Evolutionary conservation across 2,113 vertebrate genomes (phyloP), one percentile per base, ranked within the genome.

Genomic region (Oryzias celebensis): DNA sequence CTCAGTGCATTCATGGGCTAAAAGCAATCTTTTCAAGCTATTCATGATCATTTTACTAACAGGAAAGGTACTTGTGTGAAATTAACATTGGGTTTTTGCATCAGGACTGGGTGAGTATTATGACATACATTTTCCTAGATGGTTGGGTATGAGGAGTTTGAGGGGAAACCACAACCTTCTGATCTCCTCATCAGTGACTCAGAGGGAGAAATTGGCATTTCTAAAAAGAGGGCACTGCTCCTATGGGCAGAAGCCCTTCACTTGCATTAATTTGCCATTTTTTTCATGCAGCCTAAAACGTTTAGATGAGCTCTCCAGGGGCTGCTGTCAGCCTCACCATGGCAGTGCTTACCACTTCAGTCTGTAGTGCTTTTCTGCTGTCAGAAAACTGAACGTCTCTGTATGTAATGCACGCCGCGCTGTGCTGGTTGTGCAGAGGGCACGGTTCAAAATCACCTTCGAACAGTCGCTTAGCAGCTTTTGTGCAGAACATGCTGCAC

Each of bases 231-330:
- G 86, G 77, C 87, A 75, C 28, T 64, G 75, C 89, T 84, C 85
- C 80, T 80, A 86, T 84, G 82, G 87, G 85, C 72, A 84, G 82
- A 71, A 73, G 71, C 85, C 66, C 91, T 92, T 90, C 90, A 91
- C 72, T 89, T 82, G 89, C 86, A 92, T 92, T 91, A 88, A 92
- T 91, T 89, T 86, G 84, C 89, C 87, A 91, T 91, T 92, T 91
- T 93, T 92, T 88, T 56, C 84, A 83, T 81, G 83, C 65, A 58
- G 77, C 84, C 89, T 91, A 85, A 91, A 91, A 89, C 65, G 70
- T 90, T 91, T 91, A 85, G 78, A 92, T 90, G 88, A 89, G 85
- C 85, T 89, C 88, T 91, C 85, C 26, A 78, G 85, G 78, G 87
- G 75, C 66, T 60, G 65, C 55, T 43, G 69, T 74, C 85, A 85